phyloP scores from a whole-genome alignment of 2,797 vertebrate genomes.

The Gobionotothen gibberifrons region DNA sequence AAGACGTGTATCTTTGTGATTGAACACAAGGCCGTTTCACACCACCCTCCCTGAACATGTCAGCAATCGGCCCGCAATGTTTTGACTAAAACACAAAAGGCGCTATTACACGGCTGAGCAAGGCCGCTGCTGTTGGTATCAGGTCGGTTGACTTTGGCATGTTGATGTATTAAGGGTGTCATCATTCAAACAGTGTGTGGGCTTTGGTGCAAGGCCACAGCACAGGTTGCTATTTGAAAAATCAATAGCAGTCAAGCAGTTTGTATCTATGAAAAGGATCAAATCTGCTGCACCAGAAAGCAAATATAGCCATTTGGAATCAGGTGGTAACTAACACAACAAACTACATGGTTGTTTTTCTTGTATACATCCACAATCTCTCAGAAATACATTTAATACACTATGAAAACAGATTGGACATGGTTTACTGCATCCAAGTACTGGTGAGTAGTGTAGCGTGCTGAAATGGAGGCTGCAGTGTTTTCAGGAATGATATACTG shows the following conservation, averaged over 20 bases:
- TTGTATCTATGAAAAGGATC: slow-evolving; percentile 47
- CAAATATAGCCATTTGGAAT: slow-evolving; percentile 5
- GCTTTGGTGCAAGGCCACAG: slow-evolving; percentile 65
- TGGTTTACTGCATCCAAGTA: slow-evolving; percentile 30
- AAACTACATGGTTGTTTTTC: slow-evolving; percentile 19
- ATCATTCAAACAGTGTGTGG: slow-evolving; percentile 65
- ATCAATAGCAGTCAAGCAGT: slow-evolving; percentile 64
- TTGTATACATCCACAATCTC: slow-evolving; percentile 32
- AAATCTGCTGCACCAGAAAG: slow-evolving; percentile 30
- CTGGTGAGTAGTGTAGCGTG: slow-evolving; percentile 11
- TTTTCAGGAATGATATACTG: slow-evolving; percentile 70
- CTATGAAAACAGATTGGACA: slow-evolving; percentile 32
- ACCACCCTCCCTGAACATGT: slow-evolving; percentile 2
- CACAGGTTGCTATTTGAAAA: slow-evolving; percentile 59
- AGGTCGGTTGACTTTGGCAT: slow-evolving; percentile 39
- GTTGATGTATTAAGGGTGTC: slow-evolving; percentile 60
- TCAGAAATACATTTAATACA: slow-evolving; percentile 42
- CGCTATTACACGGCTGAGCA: slow-evolving; percentile 52
- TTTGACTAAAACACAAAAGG: slow-evolving; percentile 57
- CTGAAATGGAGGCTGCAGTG: slow-evolving; percentile 46
- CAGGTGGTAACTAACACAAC: slow-evolving; percentile 23
- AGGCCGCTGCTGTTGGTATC: slow-evolving; percentile 28
- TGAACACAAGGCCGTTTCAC: slow-evolving; percentile 24
- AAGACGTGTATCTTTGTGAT: slow-evolving; percentile 26
- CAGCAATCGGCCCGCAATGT: slow-evolving; percentile 26